Evolutionary conservation across 2,113 vertebrate genomes (phyloP), one percentile per base, ranked within the genome.

Genomic region (Nycticebus coucang): DNA sequence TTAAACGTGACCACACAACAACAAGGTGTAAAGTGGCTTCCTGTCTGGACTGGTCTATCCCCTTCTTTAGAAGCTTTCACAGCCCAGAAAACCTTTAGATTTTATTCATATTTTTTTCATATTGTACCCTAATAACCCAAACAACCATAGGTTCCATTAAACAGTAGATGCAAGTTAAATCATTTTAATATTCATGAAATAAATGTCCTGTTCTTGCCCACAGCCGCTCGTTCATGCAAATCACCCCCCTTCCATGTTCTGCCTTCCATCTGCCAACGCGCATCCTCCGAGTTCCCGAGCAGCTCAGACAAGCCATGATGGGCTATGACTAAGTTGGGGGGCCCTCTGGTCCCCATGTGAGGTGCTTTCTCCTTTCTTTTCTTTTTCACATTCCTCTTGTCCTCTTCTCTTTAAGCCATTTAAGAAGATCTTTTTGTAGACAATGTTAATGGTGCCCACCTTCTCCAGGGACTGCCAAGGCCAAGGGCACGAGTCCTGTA

Each of bases 151-250:
- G 13, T 13, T 83, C 77, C 45, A 71, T 45, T 59, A 69, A 66
- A 88, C 45, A 53, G 69, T 80, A 57, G 35, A 55, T 64, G 30
- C 24, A 62, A 84, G 78, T 68, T 13, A 94, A 57, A 7, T 68
- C 9, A 62, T 77, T 85, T 95, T 89, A 95, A 64, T 95, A 45
- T 15, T 41, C 62, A 82, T 90, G 55, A 87, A 94, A 78, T 82
- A 72, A 74, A 77, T 84, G 62, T 77, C 22, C 50, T 91, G 14
- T 28, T 28, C 17, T 59, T 59, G 18, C 55, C 87, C 82, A 83
- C 19, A 94, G 83, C 18, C 71, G 15, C 74, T 57, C 13, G 6
- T 60, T 66, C 55, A 83, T 79, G 50, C 28, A 75, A 66, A 89
- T n/a, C 45, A 87, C 12, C 35, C 2, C 26, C 22, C 5, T 41